Evolutionary conservation across 2,888 invertebrate species (phyloP), one percentile per base, ranked within the genome.

Genomic region (Opisthograptis luteolata): DNA sequence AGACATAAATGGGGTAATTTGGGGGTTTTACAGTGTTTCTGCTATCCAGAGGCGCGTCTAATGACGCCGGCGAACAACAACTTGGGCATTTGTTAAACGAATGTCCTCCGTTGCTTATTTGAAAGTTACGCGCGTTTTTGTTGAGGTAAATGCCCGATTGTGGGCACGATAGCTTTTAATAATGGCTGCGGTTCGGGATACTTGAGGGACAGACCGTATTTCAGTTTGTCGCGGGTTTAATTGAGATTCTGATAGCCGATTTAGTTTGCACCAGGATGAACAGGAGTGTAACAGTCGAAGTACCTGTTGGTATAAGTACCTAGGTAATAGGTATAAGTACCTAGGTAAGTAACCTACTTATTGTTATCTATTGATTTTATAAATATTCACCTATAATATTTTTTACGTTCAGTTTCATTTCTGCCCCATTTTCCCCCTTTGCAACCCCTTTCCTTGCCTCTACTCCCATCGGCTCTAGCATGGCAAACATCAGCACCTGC

Each of bases 1-100:
- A 48, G 32, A 59, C 52, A 55, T 56, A 56, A 60, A 60, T 53
- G 56, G 47, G 41, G 53, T 51, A 48, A 62, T 60, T 62, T 50
- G 37, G 44, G 51, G 52, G 37, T 56, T 58, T 59, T 42, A 54
- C 59, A 58, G 50, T 54, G 56, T 62, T 62, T 52, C 48, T 41
- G 46, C 24, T 35, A 41, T 36, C 42, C 51, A 34, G 14, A 45
- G 40, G 37, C 34, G 27, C 47, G 39, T 55, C 43, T 50, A 55
- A 56, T 43, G 53, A 51, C 50, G 50, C 13, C 32, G 25, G 27
- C 14, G 24, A 37, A 49, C 37, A 35, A 43, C 39, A 28, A 44
- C 34, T 30, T 12, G 47, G 46, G 28, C 41, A 50, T 58, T 49
- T 55, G 41, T 44, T 56, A 44, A 56, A 54, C 36, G 34, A 55